Conservation (phyloP, 2,113 vertebrate species). For the Dolichotis patagonum region DNA sequence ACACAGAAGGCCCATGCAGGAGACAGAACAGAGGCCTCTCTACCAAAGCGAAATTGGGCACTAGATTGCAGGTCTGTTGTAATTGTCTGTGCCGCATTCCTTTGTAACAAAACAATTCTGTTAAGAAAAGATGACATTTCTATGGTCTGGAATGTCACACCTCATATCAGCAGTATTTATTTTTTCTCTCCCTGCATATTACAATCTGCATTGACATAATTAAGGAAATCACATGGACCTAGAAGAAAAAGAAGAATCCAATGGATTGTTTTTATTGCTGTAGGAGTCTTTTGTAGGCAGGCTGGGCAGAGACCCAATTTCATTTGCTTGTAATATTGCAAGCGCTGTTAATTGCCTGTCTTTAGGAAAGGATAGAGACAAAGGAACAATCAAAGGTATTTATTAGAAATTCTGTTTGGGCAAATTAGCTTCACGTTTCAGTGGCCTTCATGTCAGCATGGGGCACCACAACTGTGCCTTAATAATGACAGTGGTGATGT, state of each 20-base stretch:
- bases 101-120: conserved; percentile 60
- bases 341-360: conserved; percentile 63
- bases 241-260: conserved; percentile 70
- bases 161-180: conserved; percentile 69
- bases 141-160: conserved; percentile 47
- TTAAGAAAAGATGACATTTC: conserved; percentile 66
- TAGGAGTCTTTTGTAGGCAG: conserved; percentile 72
- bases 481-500: not conserved
- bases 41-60: not conserved
- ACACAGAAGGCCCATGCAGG: not conserved
- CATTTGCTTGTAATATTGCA: conserved; percentile 75
- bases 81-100: not conserved
- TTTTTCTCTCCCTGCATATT: conserved; percentile 66
- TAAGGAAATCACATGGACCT: conserved; percentile 73
- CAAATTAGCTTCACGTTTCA: conserved; percentile 70
- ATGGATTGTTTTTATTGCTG: conserved; percentile 76
- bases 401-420: conserved; percentile 79
- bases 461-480: not conserved
- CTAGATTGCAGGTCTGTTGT: conserved; percentile 23
- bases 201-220: conserved; percentile 71
- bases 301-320: conserved; percentile 77
- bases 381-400: conserved; percentile 80
- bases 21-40: conserved; percentile 46
- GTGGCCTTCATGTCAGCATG: conserved; percentile 21
- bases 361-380: conserved; percentile 77